Conservation (phyloP, 2,113 vertebrate genomes). For the Apus apus region DNA sequence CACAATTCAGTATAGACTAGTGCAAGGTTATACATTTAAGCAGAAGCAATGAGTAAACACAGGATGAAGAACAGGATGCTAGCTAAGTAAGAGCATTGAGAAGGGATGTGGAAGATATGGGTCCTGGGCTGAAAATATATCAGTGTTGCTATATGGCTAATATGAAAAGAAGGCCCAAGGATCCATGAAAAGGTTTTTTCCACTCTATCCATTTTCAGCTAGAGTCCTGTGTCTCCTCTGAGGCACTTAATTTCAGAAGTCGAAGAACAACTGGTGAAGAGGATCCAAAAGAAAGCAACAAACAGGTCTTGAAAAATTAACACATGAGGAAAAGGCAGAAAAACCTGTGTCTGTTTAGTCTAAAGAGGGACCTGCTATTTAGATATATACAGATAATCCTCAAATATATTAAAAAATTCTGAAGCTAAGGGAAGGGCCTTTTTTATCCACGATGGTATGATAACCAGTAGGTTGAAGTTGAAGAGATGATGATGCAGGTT, state of each 20-base stretch:
- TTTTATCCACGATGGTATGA: not conserved
- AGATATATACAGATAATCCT: not conserved
- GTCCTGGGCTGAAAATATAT: not conserved
- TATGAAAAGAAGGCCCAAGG: not conserved
- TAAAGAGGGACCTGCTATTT: not conserved
- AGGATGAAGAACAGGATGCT: not conserved
- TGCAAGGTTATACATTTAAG: not conserved
- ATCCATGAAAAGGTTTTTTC: not conserved
- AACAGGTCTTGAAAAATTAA: not conserved
- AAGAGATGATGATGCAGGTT: not conserved
- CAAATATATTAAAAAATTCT: not conserved
- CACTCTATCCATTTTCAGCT: not conserved
- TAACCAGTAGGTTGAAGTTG: not conserved
- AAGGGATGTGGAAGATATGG: not conserved
- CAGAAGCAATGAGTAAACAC: not conserved
- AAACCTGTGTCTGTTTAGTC: not conserved
- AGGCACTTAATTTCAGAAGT: not conserved
- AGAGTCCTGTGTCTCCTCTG: not conserved
- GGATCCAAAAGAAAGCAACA: not conserved
- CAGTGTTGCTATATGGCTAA: not conserved
- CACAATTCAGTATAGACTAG: not conserved
- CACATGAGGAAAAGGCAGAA: not conserved
- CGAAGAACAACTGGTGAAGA: not conserved
- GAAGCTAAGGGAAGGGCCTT: fast-evolving
- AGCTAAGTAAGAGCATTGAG: not conserved